Conservation (phyloP, 2,113 vertebrate genomes). For the Lepidiolamprologus cunningtoni region DNA sequence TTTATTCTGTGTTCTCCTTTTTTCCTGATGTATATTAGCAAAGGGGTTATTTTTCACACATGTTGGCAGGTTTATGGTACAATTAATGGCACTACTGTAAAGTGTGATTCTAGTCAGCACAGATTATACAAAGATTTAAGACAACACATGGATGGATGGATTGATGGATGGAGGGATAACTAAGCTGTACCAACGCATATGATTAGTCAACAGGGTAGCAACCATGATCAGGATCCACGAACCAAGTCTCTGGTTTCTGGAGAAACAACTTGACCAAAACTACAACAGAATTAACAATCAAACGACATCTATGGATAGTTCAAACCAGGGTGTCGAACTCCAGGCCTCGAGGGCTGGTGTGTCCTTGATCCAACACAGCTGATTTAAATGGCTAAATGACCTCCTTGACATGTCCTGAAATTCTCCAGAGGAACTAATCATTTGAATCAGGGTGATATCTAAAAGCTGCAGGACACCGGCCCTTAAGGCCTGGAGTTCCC, state of each 20-base stretch:
- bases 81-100: not conserved
- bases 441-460: not conserved
- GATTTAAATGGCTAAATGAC: not conserved
- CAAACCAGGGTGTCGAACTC: not conserved
- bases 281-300: rapidly evolving
- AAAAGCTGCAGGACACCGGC: not conserved
- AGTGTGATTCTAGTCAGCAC: not conserved
- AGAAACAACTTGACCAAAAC: not conserved
- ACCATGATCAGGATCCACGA: rapidly evolving
- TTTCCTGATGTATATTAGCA: not conserved
- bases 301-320: rapidly evolving
- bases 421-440: not conserved
- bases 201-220: not conserved
- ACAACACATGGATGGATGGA: not conserved
- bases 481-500: not conserved
- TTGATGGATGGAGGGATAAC: not conserved
- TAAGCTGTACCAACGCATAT: not conserved
- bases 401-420: rapidly evolving
- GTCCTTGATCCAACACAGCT: not conserved
- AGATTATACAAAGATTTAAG: not conserved
- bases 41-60: not conserved
- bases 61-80: not conserved
- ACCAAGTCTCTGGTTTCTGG: not conserved
- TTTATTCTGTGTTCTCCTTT: not conserved
- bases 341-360: not conserved